Conservation (phyloP, 2,797 vertebrate species). For the Myoxocephalus aenaeus region DNA sequence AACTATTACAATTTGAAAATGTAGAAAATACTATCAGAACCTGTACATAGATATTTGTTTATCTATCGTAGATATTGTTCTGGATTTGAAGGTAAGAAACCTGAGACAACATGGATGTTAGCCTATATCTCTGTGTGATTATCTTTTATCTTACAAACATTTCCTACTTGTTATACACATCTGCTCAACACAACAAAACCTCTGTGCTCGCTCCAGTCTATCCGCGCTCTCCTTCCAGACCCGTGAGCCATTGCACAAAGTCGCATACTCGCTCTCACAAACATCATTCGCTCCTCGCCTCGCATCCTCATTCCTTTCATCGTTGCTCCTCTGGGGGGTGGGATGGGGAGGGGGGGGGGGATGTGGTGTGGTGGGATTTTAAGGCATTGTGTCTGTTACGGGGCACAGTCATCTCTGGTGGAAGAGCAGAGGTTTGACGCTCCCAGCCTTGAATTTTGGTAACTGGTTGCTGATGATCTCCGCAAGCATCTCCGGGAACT, state of each 20-base stretch:
- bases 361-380: slow-evolving; percentile 79
- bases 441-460: slow-evolving; percentile 98
- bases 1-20: slow-evolving; percentile 76
- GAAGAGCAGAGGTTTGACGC: slow-evolving; percentile 97
- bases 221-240: slow-evolving; percentile 41
- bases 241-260: slow-evolving; percentile 34
- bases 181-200: slow-evolving; percentile 49
- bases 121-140: slow-evolving; percentile 72
- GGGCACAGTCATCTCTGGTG: slow-evolving; percentile 96
- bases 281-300: slow-evolving; percentile 41
- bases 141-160: slow-evolving; percentile 63
- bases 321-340: slow-evolving; percentile 13
- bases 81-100: slow-evolving; percentile 80
- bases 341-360: slow-evolving; percentile 31
- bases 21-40: slow-evolving; percentile 82
- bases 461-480: slow-evolving; percentile 99
- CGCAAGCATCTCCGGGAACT: slow-evolving; percentile 99
- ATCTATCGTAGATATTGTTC: slow-evolving; percentile 73
- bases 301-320: slow-evolving; percentile 37
- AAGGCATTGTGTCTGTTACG: slow-evolving; percentile 91
- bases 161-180: slow-evolving; percentile 68
- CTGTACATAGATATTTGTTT: slow-evolving; percentile 74
- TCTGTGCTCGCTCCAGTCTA: slow-evolving; percentile 58
- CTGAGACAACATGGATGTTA: slow-evolving; percentile 83
- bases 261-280: slow-evolving; percentile 66